Evolutionary conservation across 2,888 invertebrate genomes (phyloP), one percentile per base, ranked within the genome.

Genomic region (Caenorhabditis wallacei): DNA sequence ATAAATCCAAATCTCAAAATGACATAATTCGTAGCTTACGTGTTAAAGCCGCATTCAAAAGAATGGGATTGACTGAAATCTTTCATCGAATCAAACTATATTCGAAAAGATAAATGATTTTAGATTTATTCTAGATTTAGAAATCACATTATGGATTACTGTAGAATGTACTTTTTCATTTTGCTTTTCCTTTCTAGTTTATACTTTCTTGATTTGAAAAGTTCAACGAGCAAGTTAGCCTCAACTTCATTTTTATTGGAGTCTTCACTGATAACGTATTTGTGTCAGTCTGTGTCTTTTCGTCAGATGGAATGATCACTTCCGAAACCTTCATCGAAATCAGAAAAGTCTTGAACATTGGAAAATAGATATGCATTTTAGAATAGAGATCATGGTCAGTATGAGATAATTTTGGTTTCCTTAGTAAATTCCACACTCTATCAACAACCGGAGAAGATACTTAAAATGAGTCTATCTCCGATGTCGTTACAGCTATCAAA

Each of bases 281-380:
- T 61, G 46, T 61, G 61, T 26, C 43, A 43, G 43, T 61, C 46
- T 61, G 46, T 48, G 46, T 18, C 46, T 48, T 18, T 2, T 18
- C 46, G 18, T 48, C 46, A 13, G 4, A 2, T 1, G 5, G 46
- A 1, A 7, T 48, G 3, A 18, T 48, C 13, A 48, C 8, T 48
- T 8, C 18, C 4, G 46, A 48, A 48, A 48, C 13, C 1, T n/a
- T 18, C 18, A 13, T 2, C 13, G 8, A 7, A 48, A 48, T 43
- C 5, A 35, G 5, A 35, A 4, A 35, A n/a, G n/a, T n/a, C n/a
- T n/a, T n/a, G n/a, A n/a, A n/a, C n/a, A n/a, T n/a, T n/a, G n/a
- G n/a, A n/a, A n/a, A n/a, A n/a, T n/a, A n/a, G n/a, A n/a, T n/a
- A n/a, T n/a, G n/a, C n/a, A n/a, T n/a, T n/a, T n/a, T n/a, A n/a